Conservation (phyloP, 2,797 vertebrate species). For the Poecilia wingei region DNA sequence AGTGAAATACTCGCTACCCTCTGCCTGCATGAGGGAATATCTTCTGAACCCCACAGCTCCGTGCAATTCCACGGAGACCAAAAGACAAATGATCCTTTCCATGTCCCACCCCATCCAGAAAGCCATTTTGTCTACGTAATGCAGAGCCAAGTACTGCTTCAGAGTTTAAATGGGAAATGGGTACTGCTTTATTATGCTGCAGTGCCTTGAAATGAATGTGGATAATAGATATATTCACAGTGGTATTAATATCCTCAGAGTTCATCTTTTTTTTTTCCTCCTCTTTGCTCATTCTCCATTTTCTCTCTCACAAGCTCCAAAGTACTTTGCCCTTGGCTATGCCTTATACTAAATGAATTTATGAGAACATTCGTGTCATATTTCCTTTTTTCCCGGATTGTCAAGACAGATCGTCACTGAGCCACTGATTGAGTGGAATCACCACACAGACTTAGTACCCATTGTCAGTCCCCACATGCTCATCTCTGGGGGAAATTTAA, state of each 20-base stretch:
- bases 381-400: slow-evolving; percentile 82
- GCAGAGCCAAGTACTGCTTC: slow-evolving; percentile 70
- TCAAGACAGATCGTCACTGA: slow-evolving; percentile 81
- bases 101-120: slow-evolving; percentile 71
- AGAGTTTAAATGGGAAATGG: slow-evolving; percentile 78
- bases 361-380: slow-evolving; percentile 86
- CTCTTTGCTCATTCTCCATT: slow-evolving; percentile 70
- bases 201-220: slow-evolving; percentile 79
- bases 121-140: slow-evolving; percentile 75
- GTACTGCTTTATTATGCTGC: slow-evolving; percentile 79
- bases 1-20: slow-evolving; percentile 30
- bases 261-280: slow-evolving; percentile 70
- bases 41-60: slow-evolving; percentile 57
- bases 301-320: slow-evolving; percentile 77
- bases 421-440: slow-evolving; percentile 79
- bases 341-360: slow-evolving; percentile 85
- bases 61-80: slow-evolving; percentile 63
- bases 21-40: slow-evolving; percentile 51
- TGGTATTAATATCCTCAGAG: slow-evolving; percentile 83
- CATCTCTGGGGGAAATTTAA: slow-evolving; percentile 77
- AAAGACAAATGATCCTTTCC: slow-evolving; percentile 76
- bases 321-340: slow-evolving; percentile 84
- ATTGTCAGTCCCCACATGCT: slow-evolving; percentile 75
- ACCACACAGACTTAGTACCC: slow-evolving; percentile 73
- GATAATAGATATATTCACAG: slow-evolving; percentile 85